A percentile compares a stretch with the other conserved stretches of the same genome.
Conservation (phyloP, 2,113 vertebrate species). For the Chitala chitala region DNA sequence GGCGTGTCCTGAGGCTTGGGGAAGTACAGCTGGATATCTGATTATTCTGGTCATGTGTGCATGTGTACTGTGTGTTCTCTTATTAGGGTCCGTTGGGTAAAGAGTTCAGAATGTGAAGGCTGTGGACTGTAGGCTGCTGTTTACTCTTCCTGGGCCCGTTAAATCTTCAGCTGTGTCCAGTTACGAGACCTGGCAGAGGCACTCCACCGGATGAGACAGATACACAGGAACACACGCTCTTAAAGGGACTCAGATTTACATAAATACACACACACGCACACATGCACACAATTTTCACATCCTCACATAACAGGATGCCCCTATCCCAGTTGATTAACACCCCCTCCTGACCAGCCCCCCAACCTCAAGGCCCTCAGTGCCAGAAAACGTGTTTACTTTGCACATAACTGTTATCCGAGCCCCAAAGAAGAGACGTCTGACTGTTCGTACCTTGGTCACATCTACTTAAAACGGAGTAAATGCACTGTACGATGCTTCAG, state of each 20-base stretch:
- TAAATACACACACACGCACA: conserved; percentile 11
- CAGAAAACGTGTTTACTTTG: conserved; percentile 26
- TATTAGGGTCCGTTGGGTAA: too few species aligned
- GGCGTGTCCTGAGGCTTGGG: too few species aligned
- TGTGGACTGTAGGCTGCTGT: conserved; percentile 58
- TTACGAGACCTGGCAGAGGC: conserved; percentile 63
- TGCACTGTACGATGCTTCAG: too few species aligned
- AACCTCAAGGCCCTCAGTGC: conserved; percentile 28
- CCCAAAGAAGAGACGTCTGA: too few species aligned
- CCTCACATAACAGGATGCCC: conserved; percentile 15
- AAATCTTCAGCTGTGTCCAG: conserved; percentile 66
- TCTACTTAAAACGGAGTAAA: too few species aligned
- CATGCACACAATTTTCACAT: conserved; percentile 20
- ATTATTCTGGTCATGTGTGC: background rate
- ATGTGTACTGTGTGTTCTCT: conserved; percentile 3
- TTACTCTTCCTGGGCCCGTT: conserved; percentile 64
- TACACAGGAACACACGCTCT: conserved; percentile 15
- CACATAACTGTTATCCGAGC: conserved; percentile 26
- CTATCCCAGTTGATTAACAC: background rate
- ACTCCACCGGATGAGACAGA: conserved; percentile 30
- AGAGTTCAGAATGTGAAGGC: conserved; percentile 56
- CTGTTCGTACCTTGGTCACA: too few species aligned
- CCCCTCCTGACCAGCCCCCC: conserved; percentile 11
- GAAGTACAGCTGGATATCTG: background rate
- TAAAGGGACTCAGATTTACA: conserved; percentile 8